Evolutionary conservation across 2,113 vertebrate species (phyloP).

Genomic region (Butastur rufipennis): DNA sequence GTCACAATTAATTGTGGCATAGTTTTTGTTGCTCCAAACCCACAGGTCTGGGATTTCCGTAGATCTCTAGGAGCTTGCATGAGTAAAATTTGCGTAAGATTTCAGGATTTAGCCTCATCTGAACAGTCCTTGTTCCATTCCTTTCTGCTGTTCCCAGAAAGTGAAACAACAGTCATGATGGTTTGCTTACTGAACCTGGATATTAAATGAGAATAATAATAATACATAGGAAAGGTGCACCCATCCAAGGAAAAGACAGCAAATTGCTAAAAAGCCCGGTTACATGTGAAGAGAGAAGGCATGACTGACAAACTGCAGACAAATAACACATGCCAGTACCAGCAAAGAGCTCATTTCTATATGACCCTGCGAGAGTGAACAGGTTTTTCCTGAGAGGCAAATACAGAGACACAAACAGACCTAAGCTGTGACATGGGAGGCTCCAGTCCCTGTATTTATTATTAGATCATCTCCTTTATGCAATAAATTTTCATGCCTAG

Average conservation of each 20-base stretch:
- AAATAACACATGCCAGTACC: neutral
- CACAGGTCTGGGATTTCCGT: neutral
- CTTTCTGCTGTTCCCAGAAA: neutral
- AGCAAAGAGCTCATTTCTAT: neutral
- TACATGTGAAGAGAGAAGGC: neutral
- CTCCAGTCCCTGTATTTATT: neutral
- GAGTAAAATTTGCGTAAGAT: neutral
- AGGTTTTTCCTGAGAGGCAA: neutral
- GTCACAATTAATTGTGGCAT: neutral
- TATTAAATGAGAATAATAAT: neutral
- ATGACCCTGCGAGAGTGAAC: neutral
- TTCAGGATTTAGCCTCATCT: neutral
- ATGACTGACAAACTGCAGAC: neutral
- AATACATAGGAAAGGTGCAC: neutral
- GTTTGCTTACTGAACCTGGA: neutral
- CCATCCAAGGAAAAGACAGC: neutral
- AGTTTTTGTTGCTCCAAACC: neutral
- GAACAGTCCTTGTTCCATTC: neutral
- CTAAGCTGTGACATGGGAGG: neutral
- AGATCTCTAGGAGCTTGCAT: neutral
- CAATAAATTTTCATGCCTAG: neutral
- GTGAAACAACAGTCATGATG: neutral
- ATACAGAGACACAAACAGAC: neutral
- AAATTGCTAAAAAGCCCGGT: neutral
- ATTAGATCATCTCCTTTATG: neutral